A percentile compares a stretch with the other conserved stretches of the same genome.
Evolutionary conservation across 1,140 invertebrate genomes (phyloP).

Genomic region (Leucophenga varia): DNA sequence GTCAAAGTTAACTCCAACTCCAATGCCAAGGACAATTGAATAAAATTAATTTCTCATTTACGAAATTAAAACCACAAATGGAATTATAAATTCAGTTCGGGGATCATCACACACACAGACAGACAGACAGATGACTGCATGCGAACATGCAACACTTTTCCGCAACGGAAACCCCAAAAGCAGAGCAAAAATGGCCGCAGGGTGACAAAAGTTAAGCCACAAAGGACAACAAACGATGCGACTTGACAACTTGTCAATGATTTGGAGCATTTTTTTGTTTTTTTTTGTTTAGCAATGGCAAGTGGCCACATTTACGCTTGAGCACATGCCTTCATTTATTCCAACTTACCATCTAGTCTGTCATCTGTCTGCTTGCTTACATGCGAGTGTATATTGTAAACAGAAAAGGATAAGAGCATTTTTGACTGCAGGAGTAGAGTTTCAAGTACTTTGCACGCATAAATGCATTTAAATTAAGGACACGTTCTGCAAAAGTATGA

Average conservation of each 20-base stretch:
- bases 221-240: constrained; percentile 19
- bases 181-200: constrained; percentile 42
- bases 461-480: constrained; percentile 52
- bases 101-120: too few species aligned
- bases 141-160: background rate
- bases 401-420: too few species aligned
- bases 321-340: constrained; percentile 10
- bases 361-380: too few species aligned
- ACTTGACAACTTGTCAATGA: constrained; percentile 40
- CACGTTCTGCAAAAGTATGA: constrained; percentile 24
- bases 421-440: background rate
- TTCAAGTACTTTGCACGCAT: constrained; percentile 43
- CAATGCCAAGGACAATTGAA: too few species aligned
- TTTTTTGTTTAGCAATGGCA: too few species aligned
- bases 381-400: too few species aligned
- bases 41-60: constrained; percentile 54
- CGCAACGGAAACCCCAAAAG: constrained; percentile 16
- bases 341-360: too few species aligned
- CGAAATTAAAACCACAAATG: constrained; percentile 54
- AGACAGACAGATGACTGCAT: constrained; percentile 11
- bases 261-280: too few species aligned
- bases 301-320: constrained; percentile 27
- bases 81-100: constrained; percentile 55
- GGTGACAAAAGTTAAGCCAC: constrained; percentile 50
- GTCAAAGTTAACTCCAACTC: too few species aligned